Conservation (phyloP, 2,888 invertebrate genomes). For the Lasioglossum marginatum region DNA sequence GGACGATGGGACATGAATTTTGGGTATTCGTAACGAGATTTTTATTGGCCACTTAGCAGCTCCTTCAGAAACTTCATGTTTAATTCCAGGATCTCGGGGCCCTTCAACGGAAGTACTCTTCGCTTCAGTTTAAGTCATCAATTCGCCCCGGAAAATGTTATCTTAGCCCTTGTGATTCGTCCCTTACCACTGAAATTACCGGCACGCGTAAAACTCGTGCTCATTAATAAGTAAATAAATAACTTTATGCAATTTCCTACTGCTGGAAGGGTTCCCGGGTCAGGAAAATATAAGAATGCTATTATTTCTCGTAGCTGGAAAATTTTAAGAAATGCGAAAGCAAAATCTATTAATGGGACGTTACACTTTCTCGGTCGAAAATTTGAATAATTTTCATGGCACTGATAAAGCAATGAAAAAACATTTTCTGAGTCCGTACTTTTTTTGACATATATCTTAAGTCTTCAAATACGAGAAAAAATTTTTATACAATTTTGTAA, state of each 20-base stretch:
- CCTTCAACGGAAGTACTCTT: neutral
- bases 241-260: no score
- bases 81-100: constrained; percentile 27
- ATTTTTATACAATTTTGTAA: no score
- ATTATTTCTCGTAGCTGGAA: neutral
- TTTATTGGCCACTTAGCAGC: constrained; percentile 40
- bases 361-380: no score
- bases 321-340: neutral
- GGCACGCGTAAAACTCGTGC: neutral
- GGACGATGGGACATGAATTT: constrained; percentile 5
- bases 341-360: neutral
- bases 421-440: no score
- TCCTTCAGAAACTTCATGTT: constrained; percentile 23
- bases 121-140: neutral
- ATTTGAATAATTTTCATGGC: no score
- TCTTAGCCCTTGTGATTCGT: neutral
- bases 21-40: constrained; percentile 25
- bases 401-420: no score
- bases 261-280: no score
- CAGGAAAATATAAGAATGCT: neutral
- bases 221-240: no score
- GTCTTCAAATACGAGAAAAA: no score
- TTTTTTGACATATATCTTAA: no score
- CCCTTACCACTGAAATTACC: neutral
- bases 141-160: neutral